Percentiles rank a stretch among this genome's conserved stretches.
phyloP scores from a whole-genome alignment of 2,888 invertebrate species.

The Erebia aethiops region DNA sequence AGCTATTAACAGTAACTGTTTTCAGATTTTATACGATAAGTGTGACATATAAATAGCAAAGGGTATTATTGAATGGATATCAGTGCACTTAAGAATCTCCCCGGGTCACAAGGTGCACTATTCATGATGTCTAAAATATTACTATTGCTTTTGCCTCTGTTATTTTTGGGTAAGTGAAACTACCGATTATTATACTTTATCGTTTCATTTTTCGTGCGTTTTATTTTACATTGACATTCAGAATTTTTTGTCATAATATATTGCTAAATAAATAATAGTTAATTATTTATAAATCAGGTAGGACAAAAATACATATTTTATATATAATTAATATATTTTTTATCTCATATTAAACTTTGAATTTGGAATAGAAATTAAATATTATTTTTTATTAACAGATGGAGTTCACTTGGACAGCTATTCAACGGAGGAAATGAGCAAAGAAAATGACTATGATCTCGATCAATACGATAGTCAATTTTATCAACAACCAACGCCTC shows the following conservation, averaged over 20 bases:
- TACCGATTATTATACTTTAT: background rate
- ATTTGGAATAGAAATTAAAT: too few relatives aligned
- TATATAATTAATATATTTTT: too few relatives aligned
- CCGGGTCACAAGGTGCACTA: background rate
- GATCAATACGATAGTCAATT: too few relatives aligned
- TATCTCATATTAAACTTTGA: too few relatives aligned
- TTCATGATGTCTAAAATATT: conserved; percentile 1
- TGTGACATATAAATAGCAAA: background rate
- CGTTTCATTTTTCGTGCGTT: too few relatives aligned
- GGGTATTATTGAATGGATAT: background rate
- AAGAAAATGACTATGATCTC: background rate
- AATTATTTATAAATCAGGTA: too few relatives aligned
- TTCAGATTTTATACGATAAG: background rate
- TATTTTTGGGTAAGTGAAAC: conserved; percentile 4
- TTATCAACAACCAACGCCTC: background rate
- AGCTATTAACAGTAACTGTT: background rate
- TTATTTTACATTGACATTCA: too few relatives aligned
- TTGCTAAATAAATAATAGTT: too few relatives aligned
- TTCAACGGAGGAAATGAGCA: background rate
- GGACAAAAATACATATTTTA: too few relatives aligned
- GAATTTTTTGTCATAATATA: too few relatives aligned
- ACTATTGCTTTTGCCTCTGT: background rate
- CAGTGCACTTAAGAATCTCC: background rate
- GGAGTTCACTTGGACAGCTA: background rate
- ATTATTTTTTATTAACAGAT: background rate